A percentile compares a stretch with the other conserved stretches of the same genome.
Evolutionary conservation across 1,140 invertebrate species (phyloP).

Genomic region (Drosophila takahashii): DNA sequence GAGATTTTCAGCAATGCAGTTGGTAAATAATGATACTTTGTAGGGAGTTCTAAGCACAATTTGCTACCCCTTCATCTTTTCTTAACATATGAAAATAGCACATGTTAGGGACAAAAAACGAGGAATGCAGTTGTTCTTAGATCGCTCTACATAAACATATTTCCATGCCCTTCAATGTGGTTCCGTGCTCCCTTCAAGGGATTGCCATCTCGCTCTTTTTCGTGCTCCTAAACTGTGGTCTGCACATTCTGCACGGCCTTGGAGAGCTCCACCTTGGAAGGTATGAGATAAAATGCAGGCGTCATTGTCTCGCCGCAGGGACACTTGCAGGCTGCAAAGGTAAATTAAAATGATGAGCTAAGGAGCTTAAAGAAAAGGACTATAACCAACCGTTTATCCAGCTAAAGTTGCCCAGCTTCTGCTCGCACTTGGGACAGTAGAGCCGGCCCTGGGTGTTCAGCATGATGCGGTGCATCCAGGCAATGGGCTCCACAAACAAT

Average conservation of each 20-base stretch:
- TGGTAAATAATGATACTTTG: too few relatives aligned
- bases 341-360: too few relatives aligned
- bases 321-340: slow-evolving; percentile 89
- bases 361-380: neutral
- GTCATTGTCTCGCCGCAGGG: slow-evolving; percentile 93
- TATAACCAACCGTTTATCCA: slow-evolving; percentile 90
- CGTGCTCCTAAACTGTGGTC: slow-evolving; percentile 88
- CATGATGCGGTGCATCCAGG: slow-evolving; percentile 91
- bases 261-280: slow-evolving; percentile 94
- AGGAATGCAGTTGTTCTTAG: neutral
- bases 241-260: slow-evolving; percentile 94
- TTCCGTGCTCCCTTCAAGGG: too few relatives aligned
- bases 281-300: slow-evolving; percentile 93
- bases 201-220: slow-evolving; percentile 23
- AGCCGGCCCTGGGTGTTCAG: slow-evolving; percentile 91
- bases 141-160: neutral
- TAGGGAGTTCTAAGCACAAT: too few relatives aligned
- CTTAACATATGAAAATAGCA: too few relatives aligned
- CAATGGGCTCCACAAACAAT: slow-evolving; percentile 92
- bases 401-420: slow-evolving; percentile 93
- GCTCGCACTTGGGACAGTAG: slow-evolving; percentile 92
- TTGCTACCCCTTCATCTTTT: neutral
- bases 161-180: neutral
- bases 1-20: neutral
- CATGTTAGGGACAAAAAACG: too few relatives aligned